Evolutionary conservation across 2,113 vertebrate genomes (phyloP).

Genomic region (Phasianus colchicus): DNA sequence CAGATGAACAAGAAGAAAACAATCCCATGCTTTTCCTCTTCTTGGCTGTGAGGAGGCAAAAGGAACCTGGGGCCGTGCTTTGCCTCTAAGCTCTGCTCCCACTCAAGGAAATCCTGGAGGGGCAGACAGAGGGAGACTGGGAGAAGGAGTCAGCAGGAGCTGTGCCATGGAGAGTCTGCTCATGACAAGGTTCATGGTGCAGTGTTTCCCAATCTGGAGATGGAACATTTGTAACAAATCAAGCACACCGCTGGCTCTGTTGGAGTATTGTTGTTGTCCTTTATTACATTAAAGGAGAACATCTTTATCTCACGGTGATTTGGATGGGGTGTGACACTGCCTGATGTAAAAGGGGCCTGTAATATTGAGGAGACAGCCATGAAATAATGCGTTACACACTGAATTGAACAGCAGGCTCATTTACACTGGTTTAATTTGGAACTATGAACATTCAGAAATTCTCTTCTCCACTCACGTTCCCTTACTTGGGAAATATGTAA

Average conservation of each 20-base stretch:
- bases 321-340: constrained; percentile 52
- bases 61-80: not conserved
- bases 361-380: constrained; percentile 71
- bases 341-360: constrained; percentile 36
- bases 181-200: not conserved
- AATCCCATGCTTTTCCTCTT: not conserved
- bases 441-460: constrained; percentile 50
- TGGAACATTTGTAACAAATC: constrained; percentile 12
- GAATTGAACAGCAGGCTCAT: constrained; percentile 70
- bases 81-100: not conserved
- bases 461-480: constrained; percentile 33
- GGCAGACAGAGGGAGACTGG: not conserved
- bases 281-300: constrained; percentile 64
- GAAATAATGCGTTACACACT: constrained; percentile 68
- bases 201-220: not conserved
- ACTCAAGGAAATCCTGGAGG: not conserved
- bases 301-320: constrained; percentile 68
- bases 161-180: accelerated
- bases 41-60: not conserved
- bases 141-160: not conserved
- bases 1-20: not conserved
- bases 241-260: constrained; percentile 12
- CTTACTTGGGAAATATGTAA: constrained; percentile 63
- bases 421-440: constrained; percentile 72
- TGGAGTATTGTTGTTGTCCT: constrained; percentile 23